Conservation (phyloP, 1,140 invertebrate species). For the Brachionus calyciflorus region DNA sequence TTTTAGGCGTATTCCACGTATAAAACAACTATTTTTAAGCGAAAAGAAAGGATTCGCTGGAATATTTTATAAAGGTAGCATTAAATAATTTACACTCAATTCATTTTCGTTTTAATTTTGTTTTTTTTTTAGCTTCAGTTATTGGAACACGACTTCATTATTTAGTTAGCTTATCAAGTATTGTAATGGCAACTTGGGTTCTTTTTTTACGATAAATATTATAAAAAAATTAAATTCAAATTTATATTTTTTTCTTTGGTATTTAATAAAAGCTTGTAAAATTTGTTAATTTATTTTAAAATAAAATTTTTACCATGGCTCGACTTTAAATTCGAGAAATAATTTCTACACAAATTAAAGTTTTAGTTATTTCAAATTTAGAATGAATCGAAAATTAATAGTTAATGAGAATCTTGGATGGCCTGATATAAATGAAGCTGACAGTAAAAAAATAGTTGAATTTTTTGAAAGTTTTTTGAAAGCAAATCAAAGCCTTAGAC, state of each 20-base stretch:
- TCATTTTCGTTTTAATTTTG: neutral
- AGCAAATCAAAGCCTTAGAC: neutral
- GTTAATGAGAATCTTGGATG: conserved; percentile 1
- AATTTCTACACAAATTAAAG: neutral
- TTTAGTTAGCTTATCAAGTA: conserved; percentile 54
- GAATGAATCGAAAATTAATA: conserved; percentile 2
- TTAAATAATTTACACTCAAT: neutral
- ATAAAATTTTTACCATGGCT: neutral
- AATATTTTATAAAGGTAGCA: conserved; percentile 60
- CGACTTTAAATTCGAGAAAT: neutral
- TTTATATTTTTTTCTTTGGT: neutral
- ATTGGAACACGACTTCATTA: conserved; percentile 58
- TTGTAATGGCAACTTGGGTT: conserved; percentile 57
- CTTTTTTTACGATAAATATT: conserved; percentile 49
- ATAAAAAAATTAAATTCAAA: neutral
- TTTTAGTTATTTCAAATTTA: neutral
- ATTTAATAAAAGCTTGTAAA: neutral
- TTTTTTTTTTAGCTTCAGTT: conserved; percentile 53
- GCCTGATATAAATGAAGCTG: conserved; percentile 7
- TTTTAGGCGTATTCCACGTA: conserved; percentile 56
- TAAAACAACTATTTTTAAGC: conserved; percentile 58
- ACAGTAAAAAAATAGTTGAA: neutral
- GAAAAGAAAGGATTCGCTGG: conserved; percentile 60
- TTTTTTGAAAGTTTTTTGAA: neutral
- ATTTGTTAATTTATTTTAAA: neutral